Percentiles rank a stretch among this genome's conserved stretches.
These are phyloP conservation scores for Diceros bicornis DNA, from an alignment of 2,797 vertebrate species.

Conservation along the genomic window DNA sequence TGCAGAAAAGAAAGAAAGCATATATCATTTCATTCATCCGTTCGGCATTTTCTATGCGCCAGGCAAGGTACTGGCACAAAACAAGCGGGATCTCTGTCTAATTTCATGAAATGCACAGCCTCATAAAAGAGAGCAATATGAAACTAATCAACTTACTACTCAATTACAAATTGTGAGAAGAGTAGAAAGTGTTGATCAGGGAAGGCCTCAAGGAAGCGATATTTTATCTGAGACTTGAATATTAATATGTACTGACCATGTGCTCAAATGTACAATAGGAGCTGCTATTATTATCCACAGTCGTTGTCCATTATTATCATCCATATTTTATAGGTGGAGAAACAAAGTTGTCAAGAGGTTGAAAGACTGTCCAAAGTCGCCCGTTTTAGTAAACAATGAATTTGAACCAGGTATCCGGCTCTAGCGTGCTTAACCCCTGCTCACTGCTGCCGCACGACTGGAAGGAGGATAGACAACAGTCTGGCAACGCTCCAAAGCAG, in stretches of 20 bases:
- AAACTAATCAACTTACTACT: background rate
- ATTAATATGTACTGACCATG: no score
- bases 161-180: background rate
- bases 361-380: background rate
- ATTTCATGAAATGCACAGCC: background rate
- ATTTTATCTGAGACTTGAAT: background rate
- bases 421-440: rapidly evolving
- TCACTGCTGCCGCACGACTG: background rate
- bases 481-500: background rate
- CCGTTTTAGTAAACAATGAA: background rate
- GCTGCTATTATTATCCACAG: background rate
- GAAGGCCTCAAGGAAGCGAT: background rate
- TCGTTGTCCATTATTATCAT: background rate
- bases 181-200: background rate
- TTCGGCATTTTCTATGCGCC: background rate
- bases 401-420: background rate
- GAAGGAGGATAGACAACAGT: background rate
- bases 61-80: background rate
- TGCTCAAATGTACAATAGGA: background rate
- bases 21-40: background rate
- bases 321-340: background rate
- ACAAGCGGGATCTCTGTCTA: background rate
- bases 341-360: background rate
- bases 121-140: background rate
- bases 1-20: background rate